A percentile compares a stretch with the other conserved stretches of the same genome.
phyloP scores from a whole-genome alignment of 2,888 invertebrate genomes.

The Syrista parreyssii region DNA sequence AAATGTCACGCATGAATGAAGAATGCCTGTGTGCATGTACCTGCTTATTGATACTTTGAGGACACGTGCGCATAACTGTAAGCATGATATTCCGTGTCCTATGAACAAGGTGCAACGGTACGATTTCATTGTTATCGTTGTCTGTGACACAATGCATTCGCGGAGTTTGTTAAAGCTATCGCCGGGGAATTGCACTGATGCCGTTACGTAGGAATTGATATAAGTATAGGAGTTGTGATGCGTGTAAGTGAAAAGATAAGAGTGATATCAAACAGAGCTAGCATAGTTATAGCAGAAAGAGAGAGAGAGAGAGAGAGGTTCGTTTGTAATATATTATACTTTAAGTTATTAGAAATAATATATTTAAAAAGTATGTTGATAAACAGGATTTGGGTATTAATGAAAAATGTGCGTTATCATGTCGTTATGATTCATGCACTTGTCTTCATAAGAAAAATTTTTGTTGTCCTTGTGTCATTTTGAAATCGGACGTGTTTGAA shows the following conservation, averaged over 20 bases:
- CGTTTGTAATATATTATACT: background rate
- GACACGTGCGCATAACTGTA: slow-evolving; percentile 34
- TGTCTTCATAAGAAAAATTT: background rate
- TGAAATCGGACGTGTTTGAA: too few species aligned
- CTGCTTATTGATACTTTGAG: slow-evolving; percentile 28
- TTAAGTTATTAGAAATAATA: background rate
- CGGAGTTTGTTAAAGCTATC: background rate
- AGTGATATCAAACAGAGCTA: too few species aligned
- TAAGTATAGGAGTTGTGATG: background rate
- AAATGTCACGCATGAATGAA: background rate
- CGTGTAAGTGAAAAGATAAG: background rate
- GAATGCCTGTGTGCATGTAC: background rate
- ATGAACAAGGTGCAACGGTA: slow-evolving; percentile 18
- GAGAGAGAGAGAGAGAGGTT: background rate
- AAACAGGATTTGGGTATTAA: background rate
- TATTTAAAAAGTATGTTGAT: background rate
- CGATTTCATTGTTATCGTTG: background rate
- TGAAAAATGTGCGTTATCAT: background rate
- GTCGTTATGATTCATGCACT: background rate
- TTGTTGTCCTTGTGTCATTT: too few species aligned
- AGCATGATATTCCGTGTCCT: slow-evolving; percentile 31
- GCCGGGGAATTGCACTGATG: background rate
- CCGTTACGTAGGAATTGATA: background rate
- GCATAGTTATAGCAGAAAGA: background rate
- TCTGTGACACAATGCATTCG: background rate